phyloP scores from a whole-genome alignment of 2,888 invertebrate genomes.

The Aelia acuminata region DNA sequence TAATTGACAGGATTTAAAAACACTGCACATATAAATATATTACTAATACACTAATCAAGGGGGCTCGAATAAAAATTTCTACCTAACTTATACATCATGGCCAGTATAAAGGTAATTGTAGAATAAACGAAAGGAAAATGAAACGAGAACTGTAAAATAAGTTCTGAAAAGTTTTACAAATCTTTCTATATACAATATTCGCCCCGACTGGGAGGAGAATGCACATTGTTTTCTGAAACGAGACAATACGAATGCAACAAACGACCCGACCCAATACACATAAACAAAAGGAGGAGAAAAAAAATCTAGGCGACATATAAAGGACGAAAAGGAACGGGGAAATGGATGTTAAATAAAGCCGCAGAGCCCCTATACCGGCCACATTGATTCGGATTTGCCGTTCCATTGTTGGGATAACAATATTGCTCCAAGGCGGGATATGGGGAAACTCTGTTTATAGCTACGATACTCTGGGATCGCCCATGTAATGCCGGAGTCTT shows the following conservation, averaged over 20 bases:
- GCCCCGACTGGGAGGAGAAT: background rate
- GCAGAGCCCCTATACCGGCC: background rate
- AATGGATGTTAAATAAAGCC: constrained; percentile 21
- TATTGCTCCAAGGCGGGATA: background rate
- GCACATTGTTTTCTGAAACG: background rate
- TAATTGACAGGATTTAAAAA: too few species aligned
- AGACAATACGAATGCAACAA: background rate
- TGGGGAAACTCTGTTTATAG: background rate
- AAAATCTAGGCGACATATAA: background rate
- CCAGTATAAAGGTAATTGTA: too few species aligned
- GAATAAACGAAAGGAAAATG: too few species aligned
- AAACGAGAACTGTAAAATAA: background rate
- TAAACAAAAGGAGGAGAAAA: background rate
- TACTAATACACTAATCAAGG: too few species aligned
- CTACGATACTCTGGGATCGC: background rate
- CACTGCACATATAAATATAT: too few species aligned
- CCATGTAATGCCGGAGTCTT: background rate
- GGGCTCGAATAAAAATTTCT: background rate
- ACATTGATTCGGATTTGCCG: constrained; percentile 27
- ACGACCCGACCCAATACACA: background rate
- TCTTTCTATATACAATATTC: too few species aligned
- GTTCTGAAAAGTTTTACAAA: background rate
- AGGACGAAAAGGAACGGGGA: background rate
- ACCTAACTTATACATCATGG: background rate
- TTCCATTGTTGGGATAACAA: constrained; percentile 9